Conservation (phyloP, 92 coral and sea anemone genomes). For the Muricea muricata region DNA sequence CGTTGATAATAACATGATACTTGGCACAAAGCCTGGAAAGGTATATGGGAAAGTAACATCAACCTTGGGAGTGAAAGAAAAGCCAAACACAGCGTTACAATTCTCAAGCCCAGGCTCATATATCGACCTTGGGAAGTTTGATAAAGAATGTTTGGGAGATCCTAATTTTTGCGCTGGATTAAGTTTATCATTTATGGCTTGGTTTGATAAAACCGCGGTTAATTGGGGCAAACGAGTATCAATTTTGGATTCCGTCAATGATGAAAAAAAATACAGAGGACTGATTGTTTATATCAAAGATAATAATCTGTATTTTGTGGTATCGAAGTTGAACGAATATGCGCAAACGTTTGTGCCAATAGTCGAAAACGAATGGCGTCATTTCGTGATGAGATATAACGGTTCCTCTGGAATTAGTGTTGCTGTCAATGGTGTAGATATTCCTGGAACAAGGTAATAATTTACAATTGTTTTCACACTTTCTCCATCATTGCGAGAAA, state of each 20-base stretch:
- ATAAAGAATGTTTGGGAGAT: slow-evolving; percentile 67
- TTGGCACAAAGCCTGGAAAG: slow-evolving; percentile 76
- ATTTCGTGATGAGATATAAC: slow-evolving; percentile 81
- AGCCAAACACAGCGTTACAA: slow-evolving; percentile 59
- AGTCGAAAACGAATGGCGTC: slow-evolving; percentile 77
- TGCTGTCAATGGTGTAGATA: slow-evolving; percentile 26
- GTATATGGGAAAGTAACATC: slow-evolving; percentile 71
- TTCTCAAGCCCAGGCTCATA: slow-evolving; percentile 66
- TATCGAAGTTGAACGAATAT: slow-evolving; percentile 49
- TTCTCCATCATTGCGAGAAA: no score
- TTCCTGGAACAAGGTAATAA: neutral
- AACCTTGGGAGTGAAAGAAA: slow-evolving; percentile 58
- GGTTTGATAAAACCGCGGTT: slow-evolving; percentile 70
- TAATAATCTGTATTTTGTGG: slow-evolving; percentile 59
- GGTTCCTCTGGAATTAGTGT: neutral
- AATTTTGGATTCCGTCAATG: slow-evolving; percentile 70
- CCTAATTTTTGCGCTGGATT: slow-evolving; percentile 78
- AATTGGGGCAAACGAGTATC: slow-evolving; percentile 70
- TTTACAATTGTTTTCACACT: neutral
- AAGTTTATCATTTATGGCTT: slow-evolving; percentile 76
- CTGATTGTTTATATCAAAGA: slow-evolving; percentile 73
- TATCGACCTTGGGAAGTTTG: slow-evolving; percentile 63
- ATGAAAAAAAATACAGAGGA: slow-evolving; percentile 66
- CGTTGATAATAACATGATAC: slow-evolving; percentile 61
- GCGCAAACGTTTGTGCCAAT: slow-evolving; percentile 60